Conservation (phyloP, 2,797 vertebrate genomes). For the Morus bassanus region DNA sequence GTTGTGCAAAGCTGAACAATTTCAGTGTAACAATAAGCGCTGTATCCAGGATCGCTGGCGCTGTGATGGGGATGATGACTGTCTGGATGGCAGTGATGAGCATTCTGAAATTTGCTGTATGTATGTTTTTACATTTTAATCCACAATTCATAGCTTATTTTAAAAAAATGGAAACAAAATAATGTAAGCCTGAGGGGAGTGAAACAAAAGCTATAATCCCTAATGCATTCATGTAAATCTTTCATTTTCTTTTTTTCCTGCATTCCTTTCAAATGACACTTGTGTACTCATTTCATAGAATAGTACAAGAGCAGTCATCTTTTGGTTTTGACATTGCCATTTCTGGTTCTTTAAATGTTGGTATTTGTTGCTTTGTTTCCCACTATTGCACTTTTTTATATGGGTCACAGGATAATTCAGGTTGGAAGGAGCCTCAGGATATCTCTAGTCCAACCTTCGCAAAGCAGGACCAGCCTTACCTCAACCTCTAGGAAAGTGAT, state of each 20-base stretch:
- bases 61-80: conserved; percentile 97
- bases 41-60: conserved; percentile 94
- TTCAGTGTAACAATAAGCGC: conserved; percentile 90
- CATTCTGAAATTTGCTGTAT: conserved; percentile 85
- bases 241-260: not conserved
- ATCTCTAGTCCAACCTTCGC: not conserved
- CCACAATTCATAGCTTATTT: fast-evolving
- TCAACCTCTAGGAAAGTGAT: not conserved
- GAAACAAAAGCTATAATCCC: not conserved
- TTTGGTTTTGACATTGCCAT: not conserved
- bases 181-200: not conserved
- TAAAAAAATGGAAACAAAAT: not conserved
- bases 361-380: not conserved
- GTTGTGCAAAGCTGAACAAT: conserved; percentile 88
- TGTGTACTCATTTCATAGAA: fast-evolving
- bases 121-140: conserved; percentile 48
- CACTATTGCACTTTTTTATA: not conserved
- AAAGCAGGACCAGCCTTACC: not conserved
- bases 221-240: not conserved
- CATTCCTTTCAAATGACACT: not conserved
- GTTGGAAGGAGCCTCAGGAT: not conserved
- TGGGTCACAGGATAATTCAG: not conserved
- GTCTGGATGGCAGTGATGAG: conserved; percentile 94
- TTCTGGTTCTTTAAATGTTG: not conserved
- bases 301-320: not conserved